These are phyloP conservation scores for Nephrotoma appendiculata DNA, from an alignment of 2,888 invertebrate genomes.

Conservation along the genomic window DNA sequence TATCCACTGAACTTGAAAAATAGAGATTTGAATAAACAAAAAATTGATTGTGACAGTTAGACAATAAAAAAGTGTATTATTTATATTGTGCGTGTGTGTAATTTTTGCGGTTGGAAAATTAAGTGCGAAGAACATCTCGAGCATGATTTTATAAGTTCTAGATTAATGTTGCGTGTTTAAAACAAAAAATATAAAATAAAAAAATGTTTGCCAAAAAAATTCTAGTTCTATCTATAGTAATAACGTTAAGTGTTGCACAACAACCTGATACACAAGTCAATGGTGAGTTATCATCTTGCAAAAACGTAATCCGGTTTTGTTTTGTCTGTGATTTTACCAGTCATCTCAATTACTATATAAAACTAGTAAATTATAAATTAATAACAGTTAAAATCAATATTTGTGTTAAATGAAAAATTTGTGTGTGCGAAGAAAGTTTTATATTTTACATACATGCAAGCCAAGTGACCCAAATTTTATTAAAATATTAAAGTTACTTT, in stretches of 20 bases:
- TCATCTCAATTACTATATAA: not conserved
- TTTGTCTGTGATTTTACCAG: not conserved
- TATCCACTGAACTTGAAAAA: not conserved
- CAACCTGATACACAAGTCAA: not conserved
- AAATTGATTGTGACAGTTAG: not conserved
- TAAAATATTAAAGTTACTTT: not conserved
- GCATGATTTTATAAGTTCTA: not conserved
- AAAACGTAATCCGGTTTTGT: too few relatives aligned
- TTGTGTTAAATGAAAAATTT: not conserved
- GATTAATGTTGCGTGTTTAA: not conserved
- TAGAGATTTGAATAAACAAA: not conserved
- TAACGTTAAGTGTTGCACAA: not conserved
- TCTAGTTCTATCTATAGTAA: not conserved
- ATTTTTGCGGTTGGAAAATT: not conserved
- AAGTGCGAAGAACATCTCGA: not conserved
- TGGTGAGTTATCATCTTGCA: not conserved
- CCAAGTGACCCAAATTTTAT: not conserved
- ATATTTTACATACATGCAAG: not conserved
- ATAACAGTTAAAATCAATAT: not conserved
- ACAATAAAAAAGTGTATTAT: not conserved
- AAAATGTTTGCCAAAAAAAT: not conserved
- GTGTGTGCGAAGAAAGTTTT: not conserved
- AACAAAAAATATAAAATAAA: not conserved
- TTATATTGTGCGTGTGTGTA: not conserved
- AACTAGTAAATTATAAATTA: not conserved